These are phyloP conservation scores for Leptatherina wallacei DNA, from an alignment of 2,797 vertebrate species.

Conservation along the genomic window DNA sequence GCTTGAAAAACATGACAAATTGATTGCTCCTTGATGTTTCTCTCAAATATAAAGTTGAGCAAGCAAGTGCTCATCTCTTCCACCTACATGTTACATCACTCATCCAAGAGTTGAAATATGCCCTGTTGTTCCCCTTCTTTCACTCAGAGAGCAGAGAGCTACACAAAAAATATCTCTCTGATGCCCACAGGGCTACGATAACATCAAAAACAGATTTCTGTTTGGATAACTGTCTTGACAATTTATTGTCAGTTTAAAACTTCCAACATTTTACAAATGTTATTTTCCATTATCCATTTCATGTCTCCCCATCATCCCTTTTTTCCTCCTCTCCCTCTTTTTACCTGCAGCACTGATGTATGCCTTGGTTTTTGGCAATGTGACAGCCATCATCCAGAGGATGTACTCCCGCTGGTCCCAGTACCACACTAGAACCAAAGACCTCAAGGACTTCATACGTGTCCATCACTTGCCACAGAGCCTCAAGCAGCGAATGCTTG, in stretches of 20 bases:
- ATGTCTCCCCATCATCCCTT: neutral
- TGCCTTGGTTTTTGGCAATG: constrained; percentile 96
- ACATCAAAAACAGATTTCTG: neutral
- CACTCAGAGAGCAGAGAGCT: constrained; percentile 3
- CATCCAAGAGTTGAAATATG: constrained; percentile 6
- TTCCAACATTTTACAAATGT: neutral
- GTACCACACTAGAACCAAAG: constrained; percentile 97
- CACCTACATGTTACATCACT: constrained; percentile 9
- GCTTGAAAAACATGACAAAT: neutral
- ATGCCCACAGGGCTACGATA: neutral
- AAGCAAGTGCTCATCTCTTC: constrained; percentile 7
- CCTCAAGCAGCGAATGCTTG: constrained; percentile 97
- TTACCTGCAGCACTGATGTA: constrained; percentile 91
- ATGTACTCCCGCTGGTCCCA: constrained; percentile 98
- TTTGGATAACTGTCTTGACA: constrained; percentile 13
- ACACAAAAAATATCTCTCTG: neutral
- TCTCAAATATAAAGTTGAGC: constrained; percentile 5
- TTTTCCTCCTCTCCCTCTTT: constrained; percentile 17
- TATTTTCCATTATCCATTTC: neutral
- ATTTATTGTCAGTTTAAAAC: neutral
- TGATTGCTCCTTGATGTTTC: neutral
- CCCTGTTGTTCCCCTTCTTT: constrained; percentile 7
- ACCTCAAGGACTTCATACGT: constrained; percentile 96
- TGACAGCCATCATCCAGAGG: constrained; percentile 97
- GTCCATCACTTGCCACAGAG: constrained; percentile 95